Base-by-base conservation (phyloP, 2,113 vertebrate species). In the Epinephelus cyanopodus region DNA sequence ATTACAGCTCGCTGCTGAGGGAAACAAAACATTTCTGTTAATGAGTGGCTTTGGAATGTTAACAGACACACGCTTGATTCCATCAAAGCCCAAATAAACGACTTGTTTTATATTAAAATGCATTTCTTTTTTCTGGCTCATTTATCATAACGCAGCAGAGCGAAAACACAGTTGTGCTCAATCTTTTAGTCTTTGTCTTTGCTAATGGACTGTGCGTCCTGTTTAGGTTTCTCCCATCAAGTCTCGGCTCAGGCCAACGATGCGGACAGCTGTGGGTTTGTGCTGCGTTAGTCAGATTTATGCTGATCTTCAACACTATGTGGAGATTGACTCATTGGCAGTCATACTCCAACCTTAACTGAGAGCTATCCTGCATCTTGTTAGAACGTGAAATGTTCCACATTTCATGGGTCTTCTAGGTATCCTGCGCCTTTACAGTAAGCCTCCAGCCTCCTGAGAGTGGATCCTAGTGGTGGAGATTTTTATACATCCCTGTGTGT, bases 11-110 rank as follows among this genome's bases (percentile, higher is more conserved):
- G 45, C 82, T 83, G 86, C 80, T 56, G 90, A 86, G 81, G 79
- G 88, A 92, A 91, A 87, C 90, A 84, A 85, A 92, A 93, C 90
- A 82, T 81, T 85, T 86, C 79, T 83, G 85, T 91, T 94, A 95
- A 95, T 95, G 89, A 95, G 91, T 13, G 77, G 81, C 88, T 88
- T 77, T 82, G 79, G 77, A 78, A 87, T 71, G 81, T 87, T 85
- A 88, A 87, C 84, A 77, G 82, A 90, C 78, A 33, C 56, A 10
- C 37, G 56, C 71, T 77, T 18, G 2, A 54, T 70, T 81, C 81
- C 67, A 77, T 85, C 82, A 82, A 89, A 87, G 57, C 8, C 67
- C 60, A 77, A 84, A 87, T 74, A 78, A 89, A 84, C 57, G 19
- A 86, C 65, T 79, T 83, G 83, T 77, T 90, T 92, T 74, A 82